Conservation (phyloP, 2,797 vertebrate species). For the Alfaro cultratus region DNA sequence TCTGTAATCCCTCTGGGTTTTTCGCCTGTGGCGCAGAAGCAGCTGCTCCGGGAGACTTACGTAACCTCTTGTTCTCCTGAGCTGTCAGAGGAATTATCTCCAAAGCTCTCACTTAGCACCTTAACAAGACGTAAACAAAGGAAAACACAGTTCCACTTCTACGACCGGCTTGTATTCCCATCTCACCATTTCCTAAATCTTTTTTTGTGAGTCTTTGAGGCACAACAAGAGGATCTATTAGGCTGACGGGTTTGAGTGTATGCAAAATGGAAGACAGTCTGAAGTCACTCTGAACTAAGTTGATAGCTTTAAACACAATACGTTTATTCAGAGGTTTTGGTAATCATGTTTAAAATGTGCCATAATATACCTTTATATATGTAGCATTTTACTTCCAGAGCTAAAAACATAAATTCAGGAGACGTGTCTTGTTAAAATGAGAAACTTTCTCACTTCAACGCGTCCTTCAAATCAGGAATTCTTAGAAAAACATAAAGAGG, state of each 20-base stretch:
- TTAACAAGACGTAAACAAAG: slow-evolving; percentile 57
- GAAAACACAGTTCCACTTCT: slow-evolving; percentile 39
- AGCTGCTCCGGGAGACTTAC: slow-evolving; percentile 40
- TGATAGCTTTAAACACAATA: background rate
- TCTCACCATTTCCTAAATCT: slow-evolving; percentile 23
- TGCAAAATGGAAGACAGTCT: slow-evolving; percentile 8
- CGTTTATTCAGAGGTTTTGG: background rate
- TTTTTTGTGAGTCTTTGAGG: slow-evolving; percentile 12
- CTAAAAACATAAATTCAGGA: background rate
- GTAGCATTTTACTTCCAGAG: background rate
- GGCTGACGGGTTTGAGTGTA: slow-evolving; percentile 18
- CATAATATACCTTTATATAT: background rate
- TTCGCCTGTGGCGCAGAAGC: slow-evolving; percentile 19
- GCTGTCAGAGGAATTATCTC: slow-evolving; percentile 43
- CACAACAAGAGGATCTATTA: slow-evolving; percentile 34
- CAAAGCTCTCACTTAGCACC: slow-evolving; percentile 26
- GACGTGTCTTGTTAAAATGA: background rate
- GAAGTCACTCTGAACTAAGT: background rate
- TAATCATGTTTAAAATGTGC: slow-evolving; percentile 1
- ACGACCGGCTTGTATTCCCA: slow-evolving; percentile 34
- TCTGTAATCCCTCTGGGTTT: slow-evolving; percentile 21
- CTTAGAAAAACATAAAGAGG: background rate
- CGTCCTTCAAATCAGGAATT: background rate
- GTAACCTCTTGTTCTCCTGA: slow-evolving; percentile 39
- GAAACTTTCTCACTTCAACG: background rate